phyloP scores from a whole-genome alignment of 1,140 invertebrate genomes.

The Subanguina moxae region DNA sequence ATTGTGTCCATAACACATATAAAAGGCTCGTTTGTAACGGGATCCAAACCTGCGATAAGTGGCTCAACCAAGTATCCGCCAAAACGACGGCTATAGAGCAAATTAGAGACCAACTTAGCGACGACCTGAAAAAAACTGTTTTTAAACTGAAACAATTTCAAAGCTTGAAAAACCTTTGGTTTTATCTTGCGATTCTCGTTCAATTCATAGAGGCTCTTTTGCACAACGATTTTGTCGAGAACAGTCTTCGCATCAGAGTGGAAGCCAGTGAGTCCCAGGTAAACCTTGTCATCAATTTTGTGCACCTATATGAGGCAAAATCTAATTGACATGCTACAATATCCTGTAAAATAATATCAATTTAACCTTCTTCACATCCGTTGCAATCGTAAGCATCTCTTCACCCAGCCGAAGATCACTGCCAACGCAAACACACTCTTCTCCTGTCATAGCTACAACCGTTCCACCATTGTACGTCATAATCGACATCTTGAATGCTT shows the following conservation, averaged over 20 bases:
- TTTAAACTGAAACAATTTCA: background rate
- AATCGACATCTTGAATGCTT: conserved; percentile 44
- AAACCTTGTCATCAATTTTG: conserved; percentile 66
- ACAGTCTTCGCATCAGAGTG: conserved; percentile 90
- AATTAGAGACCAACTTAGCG: conserved; percentile 85
- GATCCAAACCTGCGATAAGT: conserved; percentile 85
- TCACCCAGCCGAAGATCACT: conserved; percentile 72
- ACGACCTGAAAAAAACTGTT: conserved; percentile 60
- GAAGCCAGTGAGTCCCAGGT: conserved; percentile 83
- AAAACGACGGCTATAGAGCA: conserved; percentile 92
- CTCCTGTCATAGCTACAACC: conserved; percentile 95
- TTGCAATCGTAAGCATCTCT: conserved; percentile 4
- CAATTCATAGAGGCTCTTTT: conserved; percentile 86
- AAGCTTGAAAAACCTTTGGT: conserved; percentile 71
- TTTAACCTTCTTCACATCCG: background rate
- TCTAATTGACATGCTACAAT: background rate
- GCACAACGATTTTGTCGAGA: conserved; percentile 67
- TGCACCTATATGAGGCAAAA: conserved; percentile 43
- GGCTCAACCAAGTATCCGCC: conserved; percentile 96
- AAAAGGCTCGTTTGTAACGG: conserved; percentile 79
- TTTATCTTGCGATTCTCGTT: conserved; percentile 81
- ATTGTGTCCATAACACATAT: conserved; percentile 89
- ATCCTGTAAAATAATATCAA: conserved; percentile 1
- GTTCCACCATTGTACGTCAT: conserved; percentile 85
- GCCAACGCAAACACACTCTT: conserved; percentile 95